Conservation (phyloP, 2,797 vertebrate species). For the Pipistrellus pygmaeus region DNA sequence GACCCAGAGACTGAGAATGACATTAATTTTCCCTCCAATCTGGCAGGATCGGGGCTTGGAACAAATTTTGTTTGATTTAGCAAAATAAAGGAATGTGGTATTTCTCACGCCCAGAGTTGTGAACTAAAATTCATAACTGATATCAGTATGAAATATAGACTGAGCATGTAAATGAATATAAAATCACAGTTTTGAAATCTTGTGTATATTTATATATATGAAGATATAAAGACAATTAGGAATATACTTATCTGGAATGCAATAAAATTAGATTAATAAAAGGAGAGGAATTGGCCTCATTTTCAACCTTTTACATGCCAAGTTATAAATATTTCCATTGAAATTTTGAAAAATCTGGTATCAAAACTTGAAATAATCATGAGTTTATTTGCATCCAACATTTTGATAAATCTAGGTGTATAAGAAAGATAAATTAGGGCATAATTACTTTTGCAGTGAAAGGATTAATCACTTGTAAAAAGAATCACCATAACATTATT, state of each 20-base stretch:
- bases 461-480: conserved; percentile 16
- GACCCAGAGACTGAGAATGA: background rate
- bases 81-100: conserved; percentile 24
- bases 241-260: background rate
- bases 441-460: conserved; percentile 34
- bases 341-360: conserved; percentile 27
- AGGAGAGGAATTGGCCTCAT: background rate
- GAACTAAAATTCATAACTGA: conserved; percentile 5
- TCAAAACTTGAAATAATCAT: conserved; percentile 41
- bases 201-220: background rate
- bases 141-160: background rate
- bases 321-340: background rate
- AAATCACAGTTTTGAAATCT: conserved; percentile 1
- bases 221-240: conserved; percentile 2
- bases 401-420: conserved; percentile 22
- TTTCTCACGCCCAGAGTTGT: conserved; percentile 24
- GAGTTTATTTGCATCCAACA: background rate
- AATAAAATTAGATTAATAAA: background rate
- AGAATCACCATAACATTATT: background rate
- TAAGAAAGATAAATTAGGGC: background rate
- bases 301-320: background rate
- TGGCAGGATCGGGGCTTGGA: background rate
- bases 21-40: background rate
- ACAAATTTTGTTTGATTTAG: conserved; percentile 34
- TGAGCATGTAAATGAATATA: conserved; percentile 8